Percentiles rank a stretch among this genome's conserved stretches.
Conservation (phyloP, 2,888 invertebrate species). For the Agrilus cyanescens region DNA sequence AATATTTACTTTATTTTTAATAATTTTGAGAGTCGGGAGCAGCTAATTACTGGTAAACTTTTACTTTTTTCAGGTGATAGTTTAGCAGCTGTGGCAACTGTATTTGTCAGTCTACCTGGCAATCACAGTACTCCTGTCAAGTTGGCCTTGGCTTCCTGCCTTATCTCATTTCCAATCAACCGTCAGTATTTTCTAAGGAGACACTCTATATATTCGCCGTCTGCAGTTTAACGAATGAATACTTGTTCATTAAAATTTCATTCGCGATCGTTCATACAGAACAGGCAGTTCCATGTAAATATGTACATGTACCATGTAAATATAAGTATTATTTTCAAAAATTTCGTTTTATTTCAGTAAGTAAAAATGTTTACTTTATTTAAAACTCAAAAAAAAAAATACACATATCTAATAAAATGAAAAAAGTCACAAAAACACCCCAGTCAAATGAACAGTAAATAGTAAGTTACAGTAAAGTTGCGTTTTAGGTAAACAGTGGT, state of each 20-base stretch:
- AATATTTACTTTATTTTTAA: background rate
- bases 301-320: too few species aligned
- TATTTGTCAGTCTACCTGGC: slow-evolving; percentile 82
- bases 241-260: background rate
- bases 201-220: slow-evolving; percentile 43
- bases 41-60: background rate
- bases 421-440: too few species aligned
- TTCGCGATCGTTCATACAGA: background rate
- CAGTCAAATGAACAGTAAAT: too few species aligned
- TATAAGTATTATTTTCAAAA: too few species aligned
- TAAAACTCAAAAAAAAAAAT: too few species aligned
- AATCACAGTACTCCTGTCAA: slow-evolving; percentile 67
- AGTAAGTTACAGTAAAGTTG: too few species aligned
- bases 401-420: too few species aligned
- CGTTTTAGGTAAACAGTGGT: too few species aligned
- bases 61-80: slow-evolving; percentile 50
- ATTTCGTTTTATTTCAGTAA: too few species aligned
- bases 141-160: slow-evolving; percentile 68
- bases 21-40: background rate
- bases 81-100: slow-evolving; percentile 82
- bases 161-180: slow-evolving; percentile 50
- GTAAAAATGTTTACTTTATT: too few species aligned
- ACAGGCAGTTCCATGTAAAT: too few species aligned
- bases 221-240: slow-evolving; percentile 27
- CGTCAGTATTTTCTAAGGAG: slow-evolving; percentile 47